These are phyloP conservation scores for Serranus cabrilla DNA, from an alignment of 2,797 vertebrate genomes.

Conservation along the genomic window DNA sequence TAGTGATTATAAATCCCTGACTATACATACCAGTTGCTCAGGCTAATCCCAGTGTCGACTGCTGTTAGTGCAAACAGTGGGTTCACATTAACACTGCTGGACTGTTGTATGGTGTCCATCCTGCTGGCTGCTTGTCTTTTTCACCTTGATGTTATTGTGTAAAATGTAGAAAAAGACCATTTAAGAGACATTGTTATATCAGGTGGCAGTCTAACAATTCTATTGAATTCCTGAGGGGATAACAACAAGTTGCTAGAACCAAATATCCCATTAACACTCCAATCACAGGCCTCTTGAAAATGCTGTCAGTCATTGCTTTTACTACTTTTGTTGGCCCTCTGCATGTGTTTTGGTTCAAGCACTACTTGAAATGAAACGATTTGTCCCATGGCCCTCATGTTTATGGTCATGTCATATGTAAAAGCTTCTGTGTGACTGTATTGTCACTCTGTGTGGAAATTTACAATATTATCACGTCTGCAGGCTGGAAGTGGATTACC, in stretches of 20 bases:
- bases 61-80: background rate
- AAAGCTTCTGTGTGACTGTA: background rate
- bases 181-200: background rate
- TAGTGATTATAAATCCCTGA: background rate
- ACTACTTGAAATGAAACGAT: background rate
- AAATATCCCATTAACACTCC: background rate
- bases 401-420: background rate
- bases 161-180: background rate
- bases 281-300: constrained; percentile 1
- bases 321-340: background rate
- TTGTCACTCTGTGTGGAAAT: constrained; percentile 11
- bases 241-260: background rate
- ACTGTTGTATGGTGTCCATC: background rate
- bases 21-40: background rate
- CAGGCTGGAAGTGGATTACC: constrained; percentile 3
- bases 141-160: background rate
- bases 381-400: background rate
- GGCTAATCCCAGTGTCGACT: constrained; percentile 8
- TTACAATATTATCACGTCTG: background rate
- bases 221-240: background rate
- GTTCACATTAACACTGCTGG: constrained; percentile 7
- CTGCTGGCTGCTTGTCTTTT: background rate
- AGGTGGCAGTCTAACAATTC: background rate
- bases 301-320: background rate
- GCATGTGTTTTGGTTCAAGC: background rate